Conservation (phyloP, 2,797 vertebrate species). For the Tolypeutes matacus region DNA sequence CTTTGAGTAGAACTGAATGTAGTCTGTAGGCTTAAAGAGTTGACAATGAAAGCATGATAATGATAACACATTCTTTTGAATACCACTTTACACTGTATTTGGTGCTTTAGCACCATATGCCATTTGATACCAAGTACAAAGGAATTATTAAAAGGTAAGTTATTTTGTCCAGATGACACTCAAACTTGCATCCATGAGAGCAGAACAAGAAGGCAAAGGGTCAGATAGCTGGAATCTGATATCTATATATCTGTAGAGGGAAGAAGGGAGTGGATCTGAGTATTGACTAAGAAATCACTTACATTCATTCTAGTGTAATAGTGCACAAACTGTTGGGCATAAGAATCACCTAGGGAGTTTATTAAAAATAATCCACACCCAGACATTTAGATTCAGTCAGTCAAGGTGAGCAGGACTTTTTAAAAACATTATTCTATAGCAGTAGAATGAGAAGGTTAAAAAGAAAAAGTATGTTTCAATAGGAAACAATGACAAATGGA, state of each 20-base stretch:
- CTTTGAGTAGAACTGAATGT: background rate
- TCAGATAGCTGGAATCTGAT: background rate
- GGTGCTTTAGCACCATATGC: background rate
- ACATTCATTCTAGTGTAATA: background rate
- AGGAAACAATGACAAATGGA: background rate
- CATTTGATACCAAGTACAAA: background rate
- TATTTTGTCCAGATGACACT: background rate
- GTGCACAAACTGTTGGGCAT: background rate
- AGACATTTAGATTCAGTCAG: background rate
- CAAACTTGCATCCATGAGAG: background rate
- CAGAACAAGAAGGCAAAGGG: background rate
- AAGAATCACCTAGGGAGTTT: conserved; percentile 16
- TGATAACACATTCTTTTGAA: background rate
- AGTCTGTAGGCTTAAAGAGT: background rate
- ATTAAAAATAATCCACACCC: conserved; percentile 33
- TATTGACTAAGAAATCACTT: background rate
- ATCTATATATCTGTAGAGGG: background rate
- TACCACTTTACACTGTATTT: background rate
- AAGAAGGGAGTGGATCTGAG: background rate
- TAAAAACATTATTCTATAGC: background rate
- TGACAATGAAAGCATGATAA: background rate
- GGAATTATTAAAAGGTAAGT: background rate
- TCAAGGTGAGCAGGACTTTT: background rate
- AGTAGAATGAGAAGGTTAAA: background rate
- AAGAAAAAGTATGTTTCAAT: background rate